Evolutionary conservation across 2,797 vertebrate genomes (phyloP), one percentile per base, ranked within the genome.

Genomic region (Syngnathus acus): DNA sequence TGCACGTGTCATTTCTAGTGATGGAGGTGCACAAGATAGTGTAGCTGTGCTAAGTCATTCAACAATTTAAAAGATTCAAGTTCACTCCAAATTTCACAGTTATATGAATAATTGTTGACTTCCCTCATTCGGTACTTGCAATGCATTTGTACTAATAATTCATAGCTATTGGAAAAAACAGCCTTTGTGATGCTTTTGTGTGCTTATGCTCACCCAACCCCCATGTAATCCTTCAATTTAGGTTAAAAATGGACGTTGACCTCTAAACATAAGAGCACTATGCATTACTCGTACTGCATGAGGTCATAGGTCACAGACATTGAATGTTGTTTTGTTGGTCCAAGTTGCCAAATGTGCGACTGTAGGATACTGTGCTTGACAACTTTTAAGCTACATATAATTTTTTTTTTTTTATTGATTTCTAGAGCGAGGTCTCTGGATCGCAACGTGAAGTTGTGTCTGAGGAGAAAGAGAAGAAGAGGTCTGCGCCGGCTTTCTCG

Each of bases 381-480:
- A 14, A 57, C 13, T 54, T 55, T 32, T 9, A 37, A 38, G 14
- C 6, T 4, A 39, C 16, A 58, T 59, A 3, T 6, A 21, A 23
- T 21, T 3, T 21, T 21, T 17, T 61, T 61, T 62, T 17, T 16
- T 69, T 42, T 79, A 3, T 68, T 32, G 32, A 3, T 74, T 79
- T 72, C 8, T 19, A 90, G 90, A 65, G 63, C 65, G 69, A 69
- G 70, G 0, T 69, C 55, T 9, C 1, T 77, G 51, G 78, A 78
- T 26, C 76, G 70, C 6, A 71, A 88, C 58, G 65, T 37, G 23
- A 87, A 65, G 38, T 38, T 54, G 38, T 93, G 92, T 60, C 59
- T 90, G 59, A 78, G 66, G 67, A 79, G 57, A 68, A 81, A 68
- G 58, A 51, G 51, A 48, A 73, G 71, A 17, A 71, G 48, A 67